Evolutionary conservation across 2,888 invertebrate species (phyloP), one percentile per base, ranked within the genome.

Genomic region (Eurytoma adleriae): DNA sequence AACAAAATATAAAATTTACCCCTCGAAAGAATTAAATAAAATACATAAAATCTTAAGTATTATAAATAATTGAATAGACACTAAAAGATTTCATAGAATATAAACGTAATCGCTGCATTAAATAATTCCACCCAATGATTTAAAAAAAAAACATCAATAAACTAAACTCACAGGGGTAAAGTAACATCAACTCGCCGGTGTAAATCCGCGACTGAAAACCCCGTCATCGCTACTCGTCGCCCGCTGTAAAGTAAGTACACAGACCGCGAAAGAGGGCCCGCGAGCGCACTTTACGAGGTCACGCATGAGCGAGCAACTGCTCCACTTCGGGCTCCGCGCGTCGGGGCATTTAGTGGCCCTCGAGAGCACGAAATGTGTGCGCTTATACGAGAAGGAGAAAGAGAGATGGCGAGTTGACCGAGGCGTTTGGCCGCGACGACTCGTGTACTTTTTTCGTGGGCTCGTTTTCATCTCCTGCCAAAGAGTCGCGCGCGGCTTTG

Each of bases 251-350:
- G 12, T 14, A 61, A 61, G 16, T 24, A 61, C 12, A 59, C 12
- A 18, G 18, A 57, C 18, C 18, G 57, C 18, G 57, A 57, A 20
- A 64, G 30, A 64, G 24, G 40, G 5, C 54, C 16, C 54, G 16
- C 73, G 72, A 5, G 20, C 16, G 10, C 10, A 30, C 27, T 14
- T 79, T 77, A 72, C 69, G 77, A 62, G 76, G 69, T 18, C 54
- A 70, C 74, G 66, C 70, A 73, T 57, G 81, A 81, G 56, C 78
- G 81, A 78, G 66, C 81, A 74, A 73, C 76, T 71, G 64, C 64
- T 79, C 69, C 52, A 68, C 73, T 73, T 80, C 69, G 62, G 12
- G 12, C 16, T 18, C 16, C 62, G 14, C 61, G n/a, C 48, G 62
- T 61, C 27, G 18, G 59, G 52, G 52, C 70, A 75, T 75, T 79